Conservation (phyloP, 2,888 invertebrate genomes). For the Zele albiditarsus region DNA sequence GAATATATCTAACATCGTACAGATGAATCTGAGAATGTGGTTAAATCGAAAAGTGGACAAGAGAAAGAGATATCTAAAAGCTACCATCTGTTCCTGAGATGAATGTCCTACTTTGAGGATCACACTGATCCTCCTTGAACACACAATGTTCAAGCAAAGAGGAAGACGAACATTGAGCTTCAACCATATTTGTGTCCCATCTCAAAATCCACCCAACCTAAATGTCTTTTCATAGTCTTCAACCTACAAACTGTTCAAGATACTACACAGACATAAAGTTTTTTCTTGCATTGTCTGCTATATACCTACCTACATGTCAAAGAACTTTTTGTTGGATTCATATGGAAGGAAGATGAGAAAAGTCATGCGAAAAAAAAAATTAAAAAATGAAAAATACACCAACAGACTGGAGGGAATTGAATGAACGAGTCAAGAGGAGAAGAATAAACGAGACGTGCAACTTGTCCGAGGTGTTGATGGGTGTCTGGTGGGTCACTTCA, state of each 20-base stretch:
- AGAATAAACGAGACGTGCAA: slow-evolving; percentile 46
- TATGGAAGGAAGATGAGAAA: background rate
- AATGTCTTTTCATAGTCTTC: background rate
- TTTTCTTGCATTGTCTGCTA: background rate
- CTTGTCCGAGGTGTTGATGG: slow-evolving; percentile 63
- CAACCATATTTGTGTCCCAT: background rate
- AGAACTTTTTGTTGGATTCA: background rate
- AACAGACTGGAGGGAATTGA: background rate
- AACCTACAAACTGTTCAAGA: background rate
- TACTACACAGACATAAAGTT: background rate
- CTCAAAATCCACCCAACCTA: background rate
- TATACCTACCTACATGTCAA: background rate
- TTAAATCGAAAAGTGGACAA: slow-evolving; percentile 1
- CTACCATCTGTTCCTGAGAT: slow-evolving; percentile 9
- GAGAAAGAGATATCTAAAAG: slow-evolving; percentile 1
- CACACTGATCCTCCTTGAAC: background rate
- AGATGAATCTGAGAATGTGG: slow-evolving; percentile 13
- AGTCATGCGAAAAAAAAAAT: background rate
- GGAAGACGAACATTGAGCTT: background rate
- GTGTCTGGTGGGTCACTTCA: slow-evolving; percentile 69
- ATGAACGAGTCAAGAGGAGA: slow-evolving; percentile 37
- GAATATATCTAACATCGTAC: background rate
- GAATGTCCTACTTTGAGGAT: slow-evolving; percentile 7
- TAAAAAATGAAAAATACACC: slow-evolving; percentile 25
- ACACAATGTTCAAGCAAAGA: background rate